These are phyloP conservation scores for Syrista parreyssii DNA, from an alignment of 2,888 invertebrate species.

Conservation along the genomic window DNA sequence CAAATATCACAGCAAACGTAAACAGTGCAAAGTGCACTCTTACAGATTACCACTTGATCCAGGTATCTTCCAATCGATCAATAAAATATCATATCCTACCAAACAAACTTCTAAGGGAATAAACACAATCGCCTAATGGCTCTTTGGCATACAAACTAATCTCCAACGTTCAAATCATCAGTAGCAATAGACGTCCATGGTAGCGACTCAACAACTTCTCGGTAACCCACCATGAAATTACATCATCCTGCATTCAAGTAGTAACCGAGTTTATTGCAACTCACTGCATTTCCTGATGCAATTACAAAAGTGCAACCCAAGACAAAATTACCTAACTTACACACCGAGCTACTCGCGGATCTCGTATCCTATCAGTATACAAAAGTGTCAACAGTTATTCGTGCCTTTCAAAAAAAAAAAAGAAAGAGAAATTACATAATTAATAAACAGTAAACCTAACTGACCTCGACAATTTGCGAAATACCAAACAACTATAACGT, in stretches of 20 bases:
- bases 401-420: too few relatives aligned
- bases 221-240: slow-evolving; percentile 28
- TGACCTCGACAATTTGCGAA: slow-evolving; percentile 31
- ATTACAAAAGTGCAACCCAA: not conserved
- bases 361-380: not conserved
- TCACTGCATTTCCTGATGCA: not conserved
- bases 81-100: not conserved
- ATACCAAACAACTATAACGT: slow-evolving; percentile 13
- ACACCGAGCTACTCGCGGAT: too few relatives aligned
- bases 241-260: slow-evolving; percentile 31
- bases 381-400: not conserved
- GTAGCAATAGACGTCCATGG: slow-evolving; percentile 54
- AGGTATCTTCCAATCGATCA: not conserved
- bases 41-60: not conserved
- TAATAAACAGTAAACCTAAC: not conserved
- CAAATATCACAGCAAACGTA: not conserved
- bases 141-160: not conserved
- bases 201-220: slow-evolving; percentile 33
- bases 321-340: not conserved
- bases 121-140: not conserved
- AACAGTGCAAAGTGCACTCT: not conserved
- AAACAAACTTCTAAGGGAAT: not conserved
- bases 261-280: slow-evolving; percentile 9
- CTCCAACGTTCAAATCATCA: not conserved
- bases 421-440: too few relatives aligned